Base-by-base conservation (phyloP, 2,888 invertebrate species). In the Xylota sylvarum region DNA sequence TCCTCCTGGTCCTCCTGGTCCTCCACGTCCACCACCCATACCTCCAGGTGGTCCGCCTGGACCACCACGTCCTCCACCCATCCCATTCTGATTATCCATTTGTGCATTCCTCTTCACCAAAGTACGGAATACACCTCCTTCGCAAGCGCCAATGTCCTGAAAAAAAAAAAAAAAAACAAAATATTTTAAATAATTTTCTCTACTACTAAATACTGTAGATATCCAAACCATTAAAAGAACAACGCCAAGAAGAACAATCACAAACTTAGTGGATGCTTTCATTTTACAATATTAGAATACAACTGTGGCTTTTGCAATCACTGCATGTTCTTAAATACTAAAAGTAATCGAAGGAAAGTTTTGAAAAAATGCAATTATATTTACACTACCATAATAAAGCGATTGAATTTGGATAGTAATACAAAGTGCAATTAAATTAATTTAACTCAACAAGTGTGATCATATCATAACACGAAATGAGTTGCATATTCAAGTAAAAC, bases 251-350 rank as follows among this genome's bases (percentile, higher is more conserved):
- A 83, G 58, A 7, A 78, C 56, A 17, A 83, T 46, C 5, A 72
- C 7, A 19, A 83, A 27, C 17, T 78, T 83, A 12, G 83, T 72
- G n/a, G 64, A 4, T 43, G 65, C 30, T 56, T 83, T 78, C 83
- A 83, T 83, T 65, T 27, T 67, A 58, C 56, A 52, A 14, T 73
- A 48, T 19, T 37, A 19, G 43, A 48, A 14, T 48, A 23, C 6
- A 58, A 83, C 82, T 83, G 46, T 60, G 30, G 32, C 19, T 14
- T 30, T 27, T 10, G 2, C 32, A 46, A 7, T 4, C 1, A 12
- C 19, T 40, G 40, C 7, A 2, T 6, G 17, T 23, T 17, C 77
- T 77, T 82, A 82, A 76, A 82, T 82, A 82, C 46, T 43, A 43
- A 55, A 62, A 58, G 2, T 9, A 17, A 27, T 67, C 9, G 7